phyloP scores from a whole-genome alignment of 2,888 invertebrate genomes.

The Torymus aiolomorphi region DNA sequence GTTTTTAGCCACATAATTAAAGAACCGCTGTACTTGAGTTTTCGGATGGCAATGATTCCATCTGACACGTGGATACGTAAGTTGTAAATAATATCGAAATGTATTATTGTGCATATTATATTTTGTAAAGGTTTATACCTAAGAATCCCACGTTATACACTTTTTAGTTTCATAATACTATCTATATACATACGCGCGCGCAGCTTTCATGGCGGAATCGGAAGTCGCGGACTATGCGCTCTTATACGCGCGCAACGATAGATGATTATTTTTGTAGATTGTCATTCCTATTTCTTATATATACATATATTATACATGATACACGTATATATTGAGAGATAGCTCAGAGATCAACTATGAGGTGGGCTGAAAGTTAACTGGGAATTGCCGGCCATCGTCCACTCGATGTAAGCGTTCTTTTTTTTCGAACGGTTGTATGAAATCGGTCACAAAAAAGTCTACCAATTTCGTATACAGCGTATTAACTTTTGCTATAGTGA shows the following conservation, averaged over 20 bases:
- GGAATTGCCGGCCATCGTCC: no score
- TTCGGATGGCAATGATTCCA: no score
- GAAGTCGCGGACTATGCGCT: neutral
- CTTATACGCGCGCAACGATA: conserved; percentile 4
- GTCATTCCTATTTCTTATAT: conserved; percentile 25
- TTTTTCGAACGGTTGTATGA: no score
- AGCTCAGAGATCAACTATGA: no score
- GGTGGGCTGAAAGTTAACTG: no score
- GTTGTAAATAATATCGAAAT: conserved; percentile 29
- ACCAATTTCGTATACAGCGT: no score
- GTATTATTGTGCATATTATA: conserved; percentile 1
- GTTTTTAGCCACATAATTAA: neutral
- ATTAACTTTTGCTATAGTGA: no score
- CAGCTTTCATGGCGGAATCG: conserved; percentile 25
- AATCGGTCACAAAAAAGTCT: no score
- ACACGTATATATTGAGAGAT: no score
- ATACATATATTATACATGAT: no score
- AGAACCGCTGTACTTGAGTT: conserved; percentile 3
- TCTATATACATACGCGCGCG: no score
- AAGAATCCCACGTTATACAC: neutral
- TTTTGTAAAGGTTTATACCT: neutral
- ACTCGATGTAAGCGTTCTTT: no score
- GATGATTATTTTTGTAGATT: conserved; percentile 46
- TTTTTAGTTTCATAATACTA: neutral
- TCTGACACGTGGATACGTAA: neutral